Percentiles rank a stretch among this genome's conserved stretches.
phyloP scores from a whole-genome alignment of 2,797 vertebrate species.

The Acanthiza pusilla region DNA sequence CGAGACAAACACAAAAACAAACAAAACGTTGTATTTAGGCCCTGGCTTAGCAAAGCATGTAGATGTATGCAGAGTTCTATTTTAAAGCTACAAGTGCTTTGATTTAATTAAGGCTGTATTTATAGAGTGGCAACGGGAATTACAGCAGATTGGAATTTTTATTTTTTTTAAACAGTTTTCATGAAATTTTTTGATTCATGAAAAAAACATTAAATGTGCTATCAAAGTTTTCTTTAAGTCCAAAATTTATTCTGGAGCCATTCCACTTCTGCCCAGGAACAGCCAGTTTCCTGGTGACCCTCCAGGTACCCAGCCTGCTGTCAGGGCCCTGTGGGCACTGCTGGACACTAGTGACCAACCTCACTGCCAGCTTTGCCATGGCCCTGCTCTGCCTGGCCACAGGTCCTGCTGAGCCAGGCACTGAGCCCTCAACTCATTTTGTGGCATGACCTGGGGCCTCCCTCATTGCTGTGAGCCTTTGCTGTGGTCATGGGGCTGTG shows the following conservation, averaged over 20 bases:
- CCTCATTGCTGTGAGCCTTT: background rate
- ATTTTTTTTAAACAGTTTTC: background rate
- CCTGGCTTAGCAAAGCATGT: background rate
- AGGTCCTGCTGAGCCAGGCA: background rate
- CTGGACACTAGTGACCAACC: background rate
- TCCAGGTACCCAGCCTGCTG: background rate
- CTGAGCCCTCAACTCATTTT: background rate
- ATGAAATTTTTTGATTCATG: background rate
- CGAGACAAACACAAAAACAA: conserved; percentile 15
- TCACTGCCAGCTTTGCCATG: background rate
- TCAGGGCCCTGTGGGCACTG: background rate
- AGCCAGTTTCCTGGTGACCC: background rate
- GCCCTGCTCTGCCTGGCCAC: background rate
- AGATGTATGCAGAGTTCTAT: background rate
- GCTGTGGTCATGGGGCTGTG: background rate
- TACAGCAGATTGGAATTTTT: background rate
- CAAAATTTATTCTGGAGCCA: background rate
- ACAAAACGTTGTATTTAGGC: background rate
- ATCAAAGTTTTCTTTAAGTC: background rate
- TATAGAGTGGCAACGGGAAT: background rate
- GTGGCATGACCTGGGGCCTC: background rate
- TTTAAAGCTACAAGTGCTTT: conserved; percentile 7
- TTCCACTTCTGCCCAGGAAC: background rate
- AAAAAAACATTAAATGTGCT: background rate
- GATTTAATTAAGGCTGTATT: background rate